Evolutionary conservation across 2,797 vertebrate genomes (phyloP).

Genomic region (Linurgus olivaceus): DNA sequence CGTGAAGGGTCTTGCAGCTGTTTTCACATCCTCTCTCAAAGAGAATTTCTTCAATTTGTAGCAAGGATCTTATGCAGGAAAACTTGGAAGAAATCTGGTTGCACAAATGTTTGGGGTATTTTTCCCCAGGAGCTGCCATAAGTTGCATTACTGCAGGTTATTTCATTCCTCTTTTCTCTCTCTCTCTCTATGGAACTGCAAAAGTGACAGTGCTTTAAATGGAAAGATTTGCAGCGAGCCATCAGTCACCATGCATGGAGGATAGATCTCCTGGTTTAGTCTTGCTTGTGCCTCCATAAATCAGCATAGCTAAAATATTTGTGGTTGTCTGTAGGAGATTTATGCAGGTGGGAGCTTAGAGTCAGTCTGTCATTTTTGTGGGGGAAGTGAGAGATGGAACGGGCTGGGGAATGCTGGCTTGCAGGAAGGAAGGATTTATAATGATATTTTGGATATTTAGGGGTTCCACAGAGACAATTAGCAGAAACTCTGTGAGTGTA

Average conservation of each 20-base stretch:
- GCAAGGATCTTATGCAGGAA: not conserved
- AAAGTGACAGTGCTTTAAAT: conserved; percentile 58
- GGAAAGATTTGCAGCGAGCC: conserved; percentile 57
- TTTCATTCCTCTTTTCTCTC: not conserved
- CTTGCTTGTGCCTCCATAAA: conserved; percentile 75
- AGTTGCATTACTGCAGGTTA: conserved; percentile 29
- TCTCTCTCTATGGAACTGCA: not conserved
- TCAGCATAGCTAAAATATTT: conserved; percentile 83
- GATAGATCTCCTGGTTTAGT: conserved; percentile 62
- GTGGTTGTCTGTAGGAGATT: conserved; percentile 78
- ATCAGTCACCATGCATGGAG: conserved; percentile 57
- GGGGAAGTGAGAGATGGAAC: conserved; percentile 47
- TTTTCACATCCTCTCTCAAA: not conserved
- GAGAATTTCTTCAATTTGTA: not conserved
- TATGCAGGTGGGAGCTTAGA: conserved; percentile 76
- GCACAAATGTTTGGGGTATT: not conserved
- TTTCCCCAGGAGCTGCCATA: not conserved
- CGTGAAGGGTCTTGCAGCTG: not conserved
- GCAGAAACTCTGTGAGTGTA: not conserved
- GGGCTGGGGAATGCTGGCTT: conserved; percentile 51
- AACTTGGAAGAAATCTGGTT: not conserved
- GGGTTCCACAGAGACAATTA: conserved; percentile 23
- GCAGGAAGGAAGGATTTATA: conserved; percentile 51
- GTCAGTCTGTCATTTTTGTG: conserved; percentile 70
- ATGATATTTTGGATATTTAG: conserved; percentile 16